Evolutionary conservation across 2,113 vertebrate species (phyloP).

Genomic region (Apistogramma diplotaenia): DNA sequence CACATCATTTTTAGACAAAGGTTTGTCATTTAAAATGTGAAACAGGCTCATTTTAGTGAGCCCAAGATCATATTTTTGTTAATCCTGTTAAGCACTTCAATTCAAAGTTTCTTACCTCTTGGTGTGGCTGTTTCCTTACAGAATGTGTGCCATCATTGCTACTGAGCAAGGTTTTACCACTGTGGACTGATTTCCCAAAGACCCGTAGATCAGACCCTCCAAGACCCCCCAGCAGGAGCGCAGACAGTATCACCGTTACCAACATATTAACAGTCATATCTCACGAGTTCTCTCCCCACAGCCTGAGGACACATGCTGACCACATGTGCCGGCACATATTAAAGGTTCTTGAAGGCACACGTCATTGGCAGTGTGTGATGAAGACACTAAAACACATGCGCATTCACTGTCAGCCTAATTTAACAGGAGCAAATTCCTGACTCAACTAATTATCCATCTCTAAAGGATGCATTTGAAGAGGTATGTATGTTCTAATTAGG

Average conservation of each 20-base stretch:
- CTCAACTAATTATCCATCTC: conserved; percentile 11
- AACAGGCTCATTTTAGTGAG: neutral
- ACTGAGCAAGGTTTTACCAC: conserved; percentile 10
- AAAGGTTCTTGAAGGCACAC: conserved; percentile 39
- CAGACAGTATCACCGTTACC: conserved; percentile 30
- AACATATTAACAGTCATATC: conserved; percentile 22
- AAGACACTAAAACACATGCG: conserved; percentile 14
- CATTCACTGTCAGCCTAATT: conserved; percentile 6
- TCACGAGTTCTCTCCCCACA: neutral
- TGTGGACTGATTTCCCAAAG: conserved; percentile 14
- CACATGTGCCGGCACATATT: conserved; percentile 22
- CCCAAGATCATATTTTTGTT: neutral
- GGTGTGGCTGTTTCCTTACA: conserved; percentile 19
- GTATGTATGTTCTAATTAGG: conserved; percentile 59
- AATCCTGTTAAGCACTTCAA: neutral
- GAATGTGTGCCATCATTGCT: neutral
- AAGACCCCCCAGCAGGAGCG: conserved; percentile 23
- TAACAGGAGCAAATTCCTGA: conserved; percentile 32
- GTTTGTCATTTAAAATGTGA: neutral
- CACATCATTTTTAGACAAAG: neutral
- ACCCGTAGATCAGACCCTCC: conserved; percentile 29
- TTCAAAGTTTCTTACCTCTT: conserved; percentile 32
- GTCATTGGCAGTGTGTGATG: conserved; percentile 28
- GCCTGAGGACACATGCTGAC: neutral
- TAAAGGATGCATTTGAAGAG: conserved; percentile 1